phyloP scores from a whole-genome alignment of 2,888 invertebrate genomes.

The Fabriciana adippe region DNA sequence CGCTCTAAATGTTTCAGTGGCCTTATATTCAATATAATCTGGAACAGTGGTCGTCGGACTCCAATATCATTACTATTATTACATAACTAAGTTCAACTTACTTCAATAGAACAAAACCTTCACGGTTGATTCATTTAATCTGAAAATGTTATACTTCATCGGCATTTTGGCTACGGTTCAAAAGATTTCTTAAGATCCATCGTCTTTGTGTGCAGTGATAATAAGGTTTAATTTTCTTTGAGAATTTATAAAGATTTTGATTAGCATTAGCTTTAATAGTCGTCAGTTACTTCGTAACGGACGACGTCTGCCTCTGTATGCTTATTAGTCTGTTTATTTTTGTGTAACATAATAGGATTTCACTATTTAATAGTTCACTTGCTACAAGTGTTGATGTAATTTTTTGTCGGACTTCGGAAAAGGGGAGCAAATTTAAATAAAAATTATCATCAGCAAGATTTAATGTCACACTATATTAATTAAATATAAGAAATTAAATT shows the following conservation, averaged over 20 bases:
- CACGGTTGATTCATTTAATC: constrained; percentile 30
- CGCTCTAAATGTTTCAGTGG: constrained; percentile 21
- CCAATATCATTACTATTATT: constrained; percentile 19
- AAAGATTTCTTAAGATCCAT: constrained; percentile 2
- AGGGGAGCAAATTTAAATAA: too few relatives aligned
- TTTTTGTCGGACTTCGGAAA: too few relatives aligned
- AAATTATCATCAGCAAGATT: too few relatives aligned
- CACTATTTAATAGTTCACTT: neutral
- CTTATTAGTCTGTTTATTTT: constrained; percentile 2
- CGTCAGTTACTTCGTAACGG: constrained; percentile 9
- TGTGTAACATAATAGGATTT: constrained; percentile 1
- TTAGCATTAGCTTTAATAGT: neutral
- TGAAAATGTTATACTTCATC: constrained; percentile 25
- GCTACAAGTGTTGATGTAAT: neutral
- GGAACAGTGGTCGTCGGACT: neutral
- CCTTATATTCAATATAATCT: constrained; percentile 12
- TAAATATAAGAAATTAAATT: too few relatives aligned
- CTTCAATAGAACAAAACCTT: constrained; percentile 27
- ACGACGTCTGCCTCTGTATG: neutral
- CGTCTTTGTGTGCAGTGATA: neutral
- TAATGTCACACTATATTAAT: too few relatives aligned
- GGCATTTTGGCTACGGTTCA: constrained; percentile 27
- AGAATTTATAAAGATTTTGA: neutral
- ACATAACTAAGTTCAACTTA: constrained; percentile 23
- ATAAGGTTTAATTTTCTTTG: constrained; percentile 1